Evolutionary conservation across 2,113 vertebrate species (phyloP).

Genomic region (Leptocoma aspasia): DNA sequence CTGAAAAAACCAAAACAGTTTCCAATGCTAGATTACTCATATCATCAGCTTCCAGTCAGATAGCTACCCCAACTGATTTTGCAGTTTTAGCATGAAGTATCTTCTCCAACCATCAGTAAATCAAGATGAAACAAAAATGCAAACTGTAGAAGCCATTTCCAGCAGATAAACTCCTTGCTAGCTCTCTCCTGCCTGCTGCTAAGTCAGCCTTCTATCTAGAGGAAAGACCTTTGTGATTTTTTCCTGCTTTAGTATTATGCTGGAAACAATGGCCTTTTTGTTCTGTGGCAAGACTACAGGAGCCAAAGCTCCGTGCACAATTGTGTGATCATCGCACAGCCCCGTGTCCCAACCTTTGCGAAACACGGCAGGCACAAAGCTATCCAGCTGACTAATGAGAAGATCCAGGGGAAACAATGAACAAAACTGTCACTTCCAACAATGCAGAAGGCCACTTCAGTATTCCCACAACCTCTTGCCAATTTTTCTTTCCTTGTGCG

Average conservation of each 20-base stretch:
- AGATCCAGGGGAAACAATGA: slow-evolving; percentile 38
- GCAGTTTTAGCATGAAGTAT: not conserved
- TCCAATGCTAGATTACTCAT: not conserved
- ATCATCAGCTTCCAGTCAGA: not conserved
- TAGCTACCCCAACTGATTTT: not conserved
- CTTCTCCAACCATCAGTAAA: not conserved
- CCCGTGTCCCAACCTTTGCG: slow-evolving; percentile 56
- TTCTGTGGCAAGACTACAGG: slow-evolving; percentile 46
- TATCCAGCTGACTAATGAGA: slow-evolving; percentile 9
- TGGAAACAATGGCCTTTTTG: slow-evolving; percentile 75
- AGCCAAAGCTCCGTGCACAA: slow-evolving; percentile 66
- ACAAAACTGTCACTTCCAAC: slow-evolving; percentile 5
- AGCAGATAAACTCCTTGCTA: slow-evolving; percentile 26
- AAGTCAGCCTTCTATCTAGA: slow-evolving; percentile 68
- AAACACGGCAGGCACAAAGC: slow-evolving; percentile 6
- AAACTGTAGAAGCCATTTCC: slow-evolving; percentile 13
- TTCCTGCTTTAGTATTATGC: slow-evolving; percentile 58
- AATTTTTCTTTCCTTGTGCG: not conserved
- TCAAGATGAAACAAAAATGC: not conserved
- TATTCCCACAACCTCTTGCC: slow-evolving; percentile 42
- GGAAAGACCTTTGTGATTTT: slow-evolving; percentile 66
- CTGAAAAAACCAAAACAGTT: not conserved
- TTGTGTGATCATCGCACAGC: slow-evolving; percentile 68
- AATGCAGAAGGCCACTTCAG: slow-evolving; percentile 1
- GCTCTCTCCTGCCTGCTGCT: not conserved